Percentiles rank a stretch among this genome's conserved stretches.
These are phyloP conservation scores for Anoplius nigerrimus DNA, from an alignment of 2,888 invertebrate species.

Conservation along the genomic window DNA sequence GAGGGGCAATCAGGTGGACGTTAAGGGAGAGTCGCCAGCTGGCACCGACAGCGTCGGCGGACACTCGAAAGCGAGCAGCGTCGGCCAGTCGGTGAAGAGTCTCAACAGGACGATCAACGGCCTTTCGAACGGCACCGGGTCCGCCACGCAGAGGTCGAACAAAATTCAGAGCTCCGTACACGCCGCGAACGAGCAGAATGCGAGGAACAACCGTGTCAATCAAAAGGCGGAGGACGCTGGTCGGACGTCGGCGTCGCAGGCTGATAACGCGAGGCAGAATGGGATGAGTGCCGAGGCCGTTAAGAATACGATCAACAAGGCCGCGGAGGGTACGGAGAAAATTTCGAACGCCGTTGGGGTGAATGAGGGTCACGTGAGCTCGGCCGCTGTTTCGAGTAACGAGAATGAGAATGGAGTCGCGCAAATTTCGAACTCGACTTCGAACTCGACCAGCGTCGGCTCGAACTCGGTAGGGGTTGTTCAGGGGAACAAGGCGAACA, in stretches of 20 bases:
- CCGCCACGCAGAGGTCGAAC: constrained; percentile 27
- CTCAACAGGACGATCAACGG: constrained; percentile 15
- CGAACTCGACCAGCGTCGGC: background rate
- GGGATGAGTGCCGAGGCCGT: background rate
- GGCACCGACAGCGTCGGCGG: constrained; percentile 10
- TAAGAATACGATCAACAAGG: background rate
- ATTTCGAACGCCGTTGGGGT: background rate
- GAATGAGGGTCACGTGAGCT: background rate
- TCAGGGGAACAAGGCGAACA: constrained; percentile 24
- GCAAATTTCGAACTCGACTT: background rate
- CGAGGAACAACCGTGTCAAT: constrained; percentile 13
- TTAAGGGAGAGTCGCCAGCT: constrained; percentile 36
- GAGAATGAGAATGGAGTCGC: background rate
- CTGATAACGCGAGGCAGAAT: background rate
- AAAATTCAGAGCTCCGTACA: constrained; percentile 2
- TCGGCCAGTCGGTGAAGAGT: constrained; percentile 24
- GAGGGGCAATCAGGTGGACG: constrained; percentile 23
- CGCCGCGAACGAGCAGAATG: constrained; percentile 22
- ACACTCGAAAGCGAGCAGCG: constrained; percentile 37
- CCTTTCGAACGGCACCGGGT: constrained; percentile 12
- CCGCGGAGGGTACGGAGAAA: background rate
- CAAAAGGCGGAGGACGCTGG: constrained; percentile 18
- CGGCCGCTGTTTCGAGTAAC: background rate
- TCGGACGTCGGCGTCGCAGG: background rate
- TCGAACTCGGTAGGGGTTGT: constrained; percentile 8